Evolutionary conservation across 64 coral and sea anemone species (phyloP), one percentile per base, ranked within the genome.

Genomic region (Stichodactyla mertensii): DNA sequence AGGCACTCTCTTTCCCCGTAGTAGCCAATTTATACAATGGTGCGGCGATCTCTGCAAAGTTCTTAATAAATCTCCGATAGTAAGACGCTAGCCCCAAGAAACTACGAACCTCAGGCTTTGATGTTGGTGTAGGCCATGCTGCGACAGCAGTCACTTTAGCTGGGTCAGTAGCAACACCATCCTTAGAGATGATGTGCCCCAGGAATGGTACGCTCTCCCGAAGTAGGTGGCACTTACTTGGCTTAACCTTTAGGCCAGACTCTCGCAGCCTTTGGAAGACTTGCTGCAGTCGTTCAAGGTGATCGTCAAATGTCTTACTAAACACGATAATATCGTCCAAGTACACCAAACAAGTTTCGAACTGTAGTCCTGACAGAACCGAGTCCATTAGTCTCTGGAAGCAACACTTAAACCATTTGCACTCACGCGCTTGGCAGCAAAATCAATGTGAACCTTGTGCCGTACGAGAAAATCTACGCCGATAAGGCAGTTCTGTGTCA

Each of bases 21-120:
- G 71, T 6, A 23, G 36, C 71, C 71, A 77, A 5, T 77, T 82
- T 51, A 31, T 82, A 55, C 54, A 82, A 31, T 4, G 79, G 79
- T 52, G 15, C 51, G 54, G 79, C 79, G 16, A 82, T 52, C 22
- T 95, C 52, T 6, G 86, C 82, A 23, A 95, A 95, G 0, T 23
- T 2, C 0, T 2, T 79, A 0, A 91, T 82, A 77, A 95, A 95
- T 12, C 82, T 5, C 2, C 82, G 23, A 18, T 89, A 95, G 54
- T 95, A 82, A 89, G 86, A 91, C 16, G 28, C 28, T 26, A 95
- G 87, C 10, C 93, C 86, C 9, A 88, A 86, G 82, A 95, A 95
- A 0, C 79, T 85, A 16, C 89, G 80, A 52, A 91, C 57, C 18
- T 91, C 93, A 31, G 28, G 84, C 55, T 91, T 18, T 10, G 80